A percentile compares a stretch with the other conserved stretches of the same genome.
These are phyloP conservation scores for Tethya wilhelma DNA, from an alignment of 37 sponge, comb jelly and placozoan genomes.

Conservation along the genomic window DNA sequence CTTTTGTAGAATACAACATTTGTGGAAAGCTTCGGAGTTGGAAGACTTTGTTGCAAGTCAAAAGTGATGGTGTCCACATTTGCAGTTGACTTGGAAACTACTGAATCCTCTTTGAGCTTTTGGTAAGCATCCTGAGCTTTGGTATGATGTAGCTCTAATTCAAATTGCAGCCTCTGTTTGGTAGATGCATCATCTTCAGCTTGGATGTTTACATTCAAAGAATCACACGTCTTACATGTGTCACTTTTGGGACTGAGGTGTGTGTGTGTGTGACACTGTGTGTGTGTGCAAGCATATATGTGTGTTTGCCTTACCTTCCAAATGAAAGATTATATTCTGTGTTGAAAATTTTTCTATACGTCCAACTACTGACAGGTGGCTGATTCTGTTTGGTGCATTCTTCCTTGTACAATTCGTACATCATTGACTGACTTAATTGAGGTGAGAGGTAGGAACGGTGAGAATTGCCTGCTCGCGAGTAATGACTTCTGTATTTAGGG, in stretches of 20 bases:
- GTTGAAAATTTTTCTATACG: conserved; percentile 38
- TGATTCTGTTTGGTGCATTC: background rate
- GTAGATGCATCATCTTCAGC: conserved; percentile 9
- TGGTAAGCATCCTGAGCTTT: conserved; percentile 28
- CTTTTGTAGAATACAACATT: conserved; percentile 36
- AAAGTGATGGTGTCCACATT: conserved; percentile 14
- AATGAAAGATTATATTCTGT: conserved; percentile 44
- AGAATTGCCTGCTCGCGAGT: conserved; percentile 41
- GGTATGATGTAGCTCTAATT: conserved; percentile 13
- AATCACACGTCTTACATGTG: conserved; percentile 39
- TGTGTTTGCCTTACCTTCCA: conserved; percentile 24
- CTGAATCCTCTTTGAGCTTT: conserved; percentile 36
- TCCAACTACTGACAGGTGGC: conserved; percentile 26
- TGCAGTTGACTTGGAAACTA: background rate
- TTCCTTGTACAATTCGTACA: conserved; percentile 40
- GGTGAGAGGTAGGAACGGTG: conserved; percentile 18
- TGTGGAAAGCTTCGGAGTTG: conserved; percentile 29
- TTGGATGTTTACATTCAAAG: conserved; percentile 1
- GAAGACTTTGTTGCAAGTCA: conserved; percentile 29
- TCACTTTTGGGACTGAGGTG: conserved; percentile 20
- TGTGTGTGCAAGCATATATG: background rate
- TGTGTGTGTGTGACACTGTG: background rate
- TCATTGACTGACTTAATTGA: conserved; percentile 10
- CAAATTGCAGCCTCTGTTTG: conserved; percentile 1
- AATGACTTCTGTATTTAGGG: conserved; percentile 39